Evolutionary conservation across 2,888 invertebrate species (phyloP).

Genomic region (Podabrus alpinus): DNA sequence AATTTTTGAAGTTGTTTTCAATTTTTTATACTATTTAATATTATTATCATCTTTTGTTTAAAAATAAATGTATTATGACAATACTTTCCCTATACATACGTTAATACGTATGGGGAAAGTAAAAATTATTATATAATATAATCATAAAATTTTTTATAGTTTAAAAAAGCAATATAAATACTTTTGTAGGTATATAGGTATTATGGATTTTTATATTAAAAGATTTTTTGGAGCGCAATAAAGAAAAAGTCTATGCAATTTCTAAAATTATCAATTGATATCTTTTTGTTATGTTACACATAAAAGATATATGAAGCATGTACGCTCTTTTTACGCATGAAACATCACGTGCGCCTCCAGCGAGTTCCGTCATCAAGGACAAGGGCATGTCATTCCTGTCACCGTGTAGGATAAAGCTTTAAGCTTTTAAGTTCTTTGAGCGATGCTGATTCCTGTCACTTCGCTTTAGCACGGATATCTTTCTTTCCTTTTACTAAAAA

Average conservation of each 20-base stretch:
- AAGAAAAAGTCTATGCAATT: not conserved
- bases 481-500: constrained; percentile 8
- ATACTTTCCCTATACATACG: too few relatives aligned
- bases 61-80: too few relatives aligned
- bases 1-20: too few relatives aligned
- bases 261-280: not conserved
- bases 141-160: too few relatives aligned
- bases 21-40: too few relatives aligned
- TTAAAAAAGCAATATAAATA: too few relatives aligned
- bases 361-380: constrained; percentile 30
- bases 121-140: too few relatives aligned
- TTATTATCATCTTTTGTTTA: too few relatives aligned
- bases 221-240: not conserved
- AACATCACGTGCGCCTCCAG: constrained; percentile 24
- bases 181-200: too few relatives aligned
- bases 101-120: too few relatives aligned
- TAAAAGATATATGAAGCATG: constrained; percentile 11
- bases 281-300: not conserved
- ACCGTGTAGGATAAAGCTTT: constrained; percentile 24
- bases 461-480: constrained; percentile 19
- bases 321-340: constrained; percentile 24
- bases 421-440: constrained; percentile 27
- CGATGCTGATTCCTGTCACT: constrained; percentile 25
- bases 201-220: not conserved
- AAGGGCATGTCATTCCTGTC: constrained; percentile 28